phyloP scores from a whole-genome alignment of 2,888 invertebrate species.

The Thecophora atra region DNA sequence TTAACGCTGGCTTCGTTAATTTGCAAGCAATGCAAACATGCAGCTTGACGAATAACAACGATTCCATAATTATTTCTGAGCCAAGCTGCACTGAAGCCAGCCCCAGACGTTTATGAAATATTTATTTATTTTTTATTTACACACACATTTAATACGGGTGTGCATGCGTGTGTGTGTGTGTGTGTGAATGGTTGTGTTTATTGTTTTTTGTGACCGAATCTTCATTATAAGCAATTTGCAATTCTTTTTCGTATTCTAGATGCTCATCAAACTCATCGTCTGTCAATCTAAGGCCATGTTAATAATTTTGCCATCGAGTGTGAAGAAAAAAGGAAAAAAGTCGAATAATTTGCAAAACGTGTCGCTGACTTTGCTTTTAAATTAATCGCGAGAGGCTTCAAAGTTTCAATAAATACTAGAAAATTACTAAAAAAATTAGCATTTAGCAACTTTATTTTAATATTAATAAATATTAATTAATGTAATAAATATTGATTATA shows the following conservation, averaged over 20 bases:
- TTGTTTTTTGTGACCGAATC: neutral
- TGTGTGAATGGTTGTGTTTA: neutral
- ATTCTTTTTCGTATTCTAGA: neutral
- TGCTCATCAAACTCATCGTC: neutral
- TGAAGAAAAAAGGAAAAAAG: neutral
- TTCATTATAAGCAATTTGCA: neutral
- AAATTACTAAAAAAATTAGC: no score
- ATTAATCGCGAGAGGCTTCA: neutral
- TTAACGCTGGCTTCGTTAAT: constrained; percentile 1
- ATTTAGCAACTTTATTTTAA: no score
- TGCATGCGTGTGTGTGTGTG: neutral
- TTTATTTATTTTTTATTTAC: constrained; percentile 5
- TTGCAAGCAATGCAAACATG: constrained; percentile 32
- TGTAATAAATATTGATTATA: no score
- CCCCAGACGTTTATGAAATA: neutral
- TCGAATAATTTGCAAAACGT: neutral
- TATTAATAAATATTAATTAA: no score
- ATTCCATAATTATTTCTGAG: constrained; percentile 31
- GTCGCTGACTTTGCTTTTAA: neutral
- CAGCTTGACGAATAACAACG: constrained; percentile 10
- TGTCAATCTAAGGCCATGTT: neutral
- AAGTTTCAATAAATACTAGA: no score
- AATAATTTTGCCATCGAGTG: neutral
- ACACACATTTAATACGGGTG: neutral
- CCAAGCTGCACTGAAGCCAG: constrained; percentile 16